These are phyloP conservation scores for Acanthosoma haemorrhoidale DNA, from an alignment of 2,888 invertebrate genomes.

Conservation along the genomic window DNA sequence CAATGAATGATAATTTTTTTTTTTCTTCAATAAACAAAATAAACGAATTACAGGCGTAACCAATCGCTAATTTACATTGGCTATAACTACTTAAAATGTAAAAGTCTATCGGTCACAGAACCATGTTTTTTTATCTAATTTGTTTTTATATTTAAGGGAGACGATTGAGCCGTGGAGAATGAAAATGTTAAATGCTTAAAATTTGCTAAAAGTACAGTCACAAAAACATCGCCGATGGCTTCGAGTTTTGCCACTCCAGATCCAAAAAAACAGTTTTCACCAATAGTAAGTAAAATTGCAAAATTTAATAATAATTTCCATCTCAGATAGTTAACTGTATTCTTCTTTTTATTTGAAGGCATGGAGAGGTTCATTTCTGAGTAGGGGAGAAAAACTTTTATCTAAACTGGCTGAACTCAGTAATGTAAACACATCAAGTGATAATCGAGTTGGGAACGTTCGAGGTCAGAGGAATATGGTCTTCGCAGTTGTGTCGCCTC, in stretches of 20 bases:
- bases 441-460: constrained; percentile 46
- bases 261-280: constrained; percentile 12
- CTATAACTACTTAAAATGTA: too few species aligned
- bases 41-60: too few species aligned
- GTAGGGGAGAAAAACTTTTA: constrained; percentile 65
- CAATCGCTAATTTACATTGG: too few species aligned
- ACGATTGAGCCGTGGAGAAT: too few species aligned
- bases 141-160: too few species aligned
- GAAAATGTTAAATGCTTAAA: neutral
- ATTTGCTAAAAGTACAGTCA: neutral
- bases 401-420: constrained; percentile 64
- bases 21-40: too few species aligned
- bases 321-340: constrained; percentile 19
- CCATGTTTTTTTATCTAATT: too few species aligned
- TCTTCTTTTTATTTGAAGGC: constrained; percentile 43
- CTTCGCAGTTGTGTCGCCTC: constrained; percentile 60
- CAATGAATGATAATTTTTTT: too few species aligned
- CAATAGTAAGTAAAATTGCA: constrained; percentile 6
- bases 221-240: neutral
- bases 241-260: neutral
- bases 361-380: constrained; percentile 68
- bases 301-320: neutral
- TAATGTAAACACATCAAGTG: constrained; percentile 46
- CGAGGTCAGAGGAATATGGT: constrained; percentile 64
- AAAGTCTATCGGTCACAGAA: too few species aligned